Conservation (phyloP, 2,113 vertebrate species). For the Telmatochromis sp. region DNA sequence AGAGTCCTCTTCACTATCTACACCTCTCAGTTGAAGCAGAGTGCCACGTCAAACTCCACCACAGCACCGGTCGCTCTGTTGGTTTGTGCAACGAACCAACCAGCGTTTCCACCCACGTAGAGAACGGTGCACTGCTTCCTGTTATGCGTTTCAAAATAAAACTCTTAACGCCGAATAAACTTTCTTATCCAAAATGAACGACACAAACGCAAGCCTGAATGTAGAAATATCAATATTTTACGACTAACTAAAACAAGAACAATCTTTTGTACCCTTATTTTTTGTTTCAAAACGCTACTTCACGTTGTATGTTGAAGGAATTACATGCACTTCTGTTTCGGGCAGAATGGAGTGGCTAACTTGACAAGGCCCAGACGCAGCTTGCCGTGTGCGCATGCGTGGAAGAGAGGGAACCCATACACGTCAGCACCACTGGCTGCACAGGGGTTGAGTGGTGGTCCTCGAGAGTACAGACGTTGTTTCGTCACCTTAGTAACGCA, state of each 20-base stretch:
- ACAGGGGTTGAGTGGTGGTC: neutral
- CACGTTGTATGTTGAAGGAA: neutral
- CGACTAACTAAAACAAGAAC: fast-evolving
- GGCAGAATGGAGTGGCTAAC: fast-evolving
- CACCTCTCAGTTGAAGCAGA: slow-evolving; percentile 26
- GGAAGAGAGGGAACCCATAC: slow-evolving; percentile 31
- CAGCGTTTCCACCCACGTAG: fast-evolving
- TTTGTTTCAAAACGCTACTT: fast-evolving
- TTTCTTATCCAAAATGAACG: fast-evolving
- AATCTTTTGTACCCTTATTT: fast-evolving
- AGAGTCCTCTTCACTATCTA: slow-evolving; percentile 5
- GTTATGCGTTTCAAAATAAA: neutral
- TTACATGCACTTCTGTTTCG: neutral
- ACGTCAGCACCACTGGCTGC: slow-evolving; percentile 72
- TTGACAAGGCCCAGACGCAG: neutral
- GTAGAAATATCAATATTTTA: fast-evolving
- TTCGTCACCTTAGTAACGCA: neutral
- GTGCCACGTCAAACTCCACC: slow-evolving; percentile 78
- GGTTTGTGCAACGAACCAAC: neutral
- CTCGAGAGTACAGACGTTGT: neutral
- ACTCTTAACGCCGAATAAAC: fast-evolving
- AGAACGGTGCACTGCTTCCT: neutral
- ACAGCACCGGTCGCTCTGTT: slow-evolving; percentile 43
- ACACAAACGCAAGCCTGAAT: fast-evolving
- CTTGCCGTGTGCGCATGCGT: slow-evolving; percentile 55